Evolutionary conservation across 1,140 invertebrate species (phyloP).

Genomic region (Drosophila arawakana): DNA sequence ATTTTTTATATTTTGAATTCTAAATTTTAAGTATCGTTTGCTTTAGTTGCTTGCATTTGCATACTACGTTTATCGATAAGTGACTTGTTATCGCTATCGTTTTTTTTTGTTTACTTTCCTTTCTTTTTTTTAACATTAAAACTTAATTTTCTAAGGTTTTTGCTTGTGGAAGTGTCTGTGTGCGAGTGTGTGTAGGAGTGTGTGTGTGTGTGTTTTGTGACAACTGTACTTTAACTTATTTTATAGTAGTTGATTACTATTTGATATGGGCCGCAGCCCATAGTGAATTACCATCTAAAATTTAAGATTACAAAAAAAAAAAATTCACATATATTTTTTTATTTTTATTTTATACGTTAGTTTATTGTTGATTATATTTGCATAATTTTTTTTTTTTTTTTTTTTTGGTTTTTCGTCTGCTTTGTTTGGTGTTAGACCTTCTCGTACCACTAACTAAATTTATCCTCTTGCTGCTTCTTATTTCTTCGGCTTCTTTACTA

Average conservation of each 20-base stretch:
- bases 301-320: slow-evolving; percentile 52
- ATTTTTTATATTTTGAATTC: slow-evolving; percentile 3
- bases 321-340: slow-evolving; percentile 6
- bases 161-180: slow-evolving; percentile 34
- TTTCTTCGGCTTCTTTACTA: slow-evolving; percentile 1
- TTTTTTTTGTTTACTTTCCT: background rate
- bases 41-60: slow-evolving; percentile 13
- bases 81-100: slow-evolving; percentile 7
- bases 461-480: slow-evolving; percentile 5
- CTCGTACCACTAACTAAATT: slow-evolving; percentile 56
- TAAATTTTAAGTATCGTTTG: slow-evolving; percentile 23
- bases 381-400: slow-evolving; percentile 19
- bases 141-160: slow-evolving; percentile 64
- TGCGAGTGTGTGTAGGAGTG: slow-evolving; percentile 23
- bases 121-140: slow-evolving; percentile 63
- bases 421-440: slow-evolving; percentile 70
- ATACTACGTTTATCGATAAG: slow-evolving; percentile 15
- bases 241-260: slow-evolving; percentile 40
- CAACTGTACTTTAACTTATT: slow-evolving; percentile 17
- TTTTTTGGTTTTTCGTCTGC: slow-evolving; percentile 3
- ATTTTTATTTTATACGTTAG: slow-evolving; percentile 28
- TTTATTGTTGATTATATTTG: slow-evolving; percentile 67
- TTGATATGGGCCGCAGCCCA: slow-evolving; percentile 20
- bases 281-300: slow-evolving; percentile 28
- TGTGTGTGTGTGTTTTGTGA: slow-evolving; percentile 6